phyloP scores from a whole-genome alignment of 1,140 invertebrate species.

The Anadara kagoshimensis region DNA sequence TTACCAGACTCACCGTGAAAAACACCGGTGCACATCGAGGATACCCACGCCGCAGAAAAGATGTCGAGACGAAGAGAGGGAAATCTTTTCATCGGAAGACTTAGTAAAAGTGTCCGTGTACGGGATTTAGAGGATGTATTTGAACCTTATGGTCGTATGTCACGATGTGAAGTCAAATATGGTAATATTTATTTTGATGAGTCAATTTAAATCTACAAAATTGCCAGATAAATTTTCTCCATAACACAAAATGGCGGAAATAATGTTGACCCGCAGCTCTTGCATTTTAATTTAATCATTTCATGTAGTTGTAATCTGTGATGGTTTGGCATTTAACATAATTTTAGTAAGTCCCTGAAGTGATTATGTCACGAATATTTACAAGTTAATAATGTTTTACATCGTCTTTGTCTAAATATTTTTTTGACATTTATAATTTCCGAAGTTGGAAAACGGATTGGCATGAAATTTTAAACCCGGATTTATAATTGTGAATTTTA shows the following conservation, averaged over 20 bases:
- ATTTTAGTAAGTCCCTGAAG: no score
- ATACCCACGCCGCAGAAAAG: not conserved
- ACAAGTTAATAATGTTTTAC: no score
- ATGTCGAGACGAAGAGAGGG: constrained; percentile 62
- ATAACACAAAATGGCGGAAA: not conserved
- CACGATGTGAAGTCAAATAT: constrained; percentile 75
- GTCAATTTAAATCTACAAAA: not conserved
- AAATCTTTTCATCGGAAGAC: constrained; percentile 65
- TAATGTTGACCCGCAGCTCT: not conserved
- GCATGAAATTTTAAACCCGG: no score
- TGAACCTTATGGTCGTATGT: constrained; percentile 71
- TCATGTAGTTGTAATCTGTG: no score
- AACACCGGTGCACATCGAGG: not conserved
- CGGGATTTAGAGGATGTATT: constrained; percentile 82
- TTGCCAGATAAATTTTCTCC: not conserved
- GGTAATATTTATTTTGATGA: constrained; percentile 44
- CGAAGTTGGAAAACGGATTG: no score
- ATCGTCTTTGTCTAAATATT: no score
- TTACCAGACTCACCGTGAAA: no score
- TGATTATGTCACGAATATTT: no score
- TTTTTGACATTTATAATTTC: no score
- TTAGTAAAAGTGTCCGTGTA: constrained; percentile 64
- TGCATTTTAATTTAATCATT: no score
- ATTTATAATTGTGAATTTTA: no score
- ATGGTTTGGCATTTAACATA: no score